Evolutionary conservation across 2,797 vertebrate genomes (phyloP).

Genomic region (Caiman crocodilus): DNA sequence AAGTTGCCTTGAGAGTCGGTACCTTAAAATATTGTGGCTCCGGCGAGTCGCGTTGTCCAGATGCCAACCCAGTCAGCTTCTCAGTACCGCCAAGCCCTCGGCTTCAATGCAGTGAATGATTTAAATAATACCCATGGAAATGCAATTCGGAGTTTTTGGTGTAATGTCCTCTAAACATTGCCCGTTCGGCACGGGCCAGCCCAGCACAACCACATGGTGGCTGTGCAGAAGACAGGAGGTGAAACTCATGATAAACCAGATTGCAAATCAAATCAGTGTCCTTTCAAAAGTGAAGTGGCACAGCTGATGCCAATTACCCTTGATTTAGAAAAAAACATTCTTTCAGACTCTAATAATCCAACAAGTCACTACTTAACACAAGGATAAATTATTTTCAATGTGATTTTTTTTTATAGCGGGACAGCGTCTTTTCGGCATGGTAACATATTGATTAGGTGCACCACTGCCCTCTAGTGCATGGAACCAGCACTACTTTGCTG

Average conservation of each 20-base stretch:
- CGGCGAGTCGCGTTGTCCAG: too few relatives aligned
- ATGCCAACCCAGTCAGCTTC: neutral
- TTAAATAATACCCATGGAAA: neutral
- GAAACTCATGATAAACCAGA: neutral
- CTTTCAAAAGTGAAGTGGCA: slow-evolving; percentile 32
- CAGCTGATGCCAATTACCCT: slow-evolving; percentile 44
- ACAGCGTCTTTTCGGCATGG: slow-evolving; percentile 8
- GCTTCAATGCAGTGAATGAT: neutral
- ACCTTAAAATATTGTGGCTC: too few relatives aligned
- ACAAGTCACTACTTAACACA: neutral
- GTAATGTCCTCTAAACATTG: neutral
- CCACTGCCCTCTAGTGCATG: slow-evolving; percentile 73
- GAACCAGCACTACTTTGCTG: neutral
- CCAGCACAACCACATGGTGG: neutral
- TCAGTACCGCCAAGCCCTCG: neutral
- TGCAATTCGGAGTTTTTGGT: neutral
- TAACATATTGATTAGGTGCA: slow-evolving; percentile 36
- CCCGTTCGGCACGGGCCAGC: neutral
- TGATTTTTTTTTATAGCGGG: neutral
- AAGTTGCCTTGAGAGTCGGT: too few relatives aligned
- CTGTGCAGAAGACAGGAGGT: neutral
- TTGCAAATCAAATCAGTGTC: slow-evolving; percentile 13
- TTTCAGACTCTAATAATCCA: slow-evolving; percentile 50
- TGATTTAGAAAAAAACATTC: slow-evolving; percentile 23
- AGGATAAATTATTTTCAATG: slow-evolving; percentile 36